phyloP scores from a whole-genome alignment of 2,888 invertebrate species.

The Andrena camellia region DNA sequence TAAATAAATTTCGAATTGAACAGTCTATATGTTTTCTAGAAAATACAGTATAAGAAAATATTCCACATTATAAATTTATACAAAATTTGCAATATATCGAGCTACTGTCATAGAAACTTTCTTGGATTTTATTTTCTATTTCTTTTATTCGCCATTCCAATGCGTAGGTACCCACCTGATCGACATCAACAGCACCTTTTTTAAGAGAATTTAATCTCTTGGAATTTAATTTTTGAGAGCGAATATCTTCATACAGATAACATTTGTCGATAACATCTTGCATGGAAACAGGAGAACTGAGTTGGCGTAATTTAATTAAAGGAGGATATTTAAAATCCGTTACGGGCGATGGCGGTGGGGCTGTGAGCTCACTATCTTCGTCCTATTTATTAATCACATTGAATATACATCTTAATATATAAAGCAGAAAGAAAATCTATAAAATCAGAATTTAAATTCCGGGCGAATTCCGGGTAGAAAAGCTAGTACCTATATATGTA shows the following conservation, averaged over 20 bases:
- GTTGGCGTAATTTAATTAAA: conserved; percentile 15
- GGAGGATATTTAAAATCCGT: conserved; percentile 39
- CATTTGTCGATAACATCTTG: conserved; percentile 1
- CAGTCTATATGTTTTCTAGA: background rate
- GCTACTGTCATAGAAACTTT: background rate
- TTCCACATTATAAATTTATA: background rate
- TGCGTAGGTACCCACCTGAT: conserved; percentile 1
- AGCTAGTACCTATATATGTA: too few species aligned
- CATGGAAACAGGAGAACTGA: background rate
- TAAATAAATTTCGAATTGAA: background rate
- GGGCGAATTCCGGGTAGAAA: too few species aligned
- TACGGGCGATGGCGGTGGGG: background rate
- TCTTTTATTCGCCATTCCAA: background rate
- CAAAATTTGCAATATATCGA: background rate
- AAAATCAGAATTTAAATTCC: too few species aligned
- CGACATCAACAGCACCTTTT: background rate
- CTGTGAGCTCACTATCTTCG: conserved; percentile 1
- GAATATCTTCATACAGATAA: background rate
- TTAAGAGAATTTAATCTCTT: background rate
- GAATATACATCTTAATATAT: background rate
- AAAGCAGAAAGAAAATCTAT: background rate
- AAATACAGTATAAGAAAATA: background rate
- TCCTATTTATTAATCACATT: conserved; percentile 20
- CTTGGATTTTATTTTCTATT: conserved; percentile 7
- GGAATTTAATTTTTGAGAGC: background rate